Evolutionary conservation across 2,888 invertebrate genomes (phyloP).

Genomic region (Ecliptopera silaceata): DNA sequence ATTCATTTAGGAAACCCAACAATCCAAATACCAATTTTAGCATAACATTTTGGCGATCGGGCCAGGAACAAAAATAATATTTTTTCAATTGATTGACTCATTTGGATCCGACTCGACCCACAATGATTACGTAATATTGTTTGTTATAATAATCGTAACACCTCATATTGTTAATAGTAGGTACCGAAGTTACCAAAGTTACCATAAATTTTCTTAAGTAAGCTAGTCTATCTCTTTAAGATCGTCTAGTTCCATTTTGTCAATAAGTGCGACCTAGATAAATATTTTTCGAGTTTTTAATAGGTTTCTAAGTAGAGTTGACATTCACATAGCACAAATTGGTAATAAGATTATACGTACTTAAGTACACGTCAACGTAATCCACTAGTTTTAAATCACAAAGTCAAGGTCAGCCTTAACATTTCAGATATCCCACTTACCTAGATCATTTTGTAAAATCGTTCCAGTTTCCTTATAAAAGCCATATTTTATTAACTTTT

Average conservation of each 20-base stretch:
- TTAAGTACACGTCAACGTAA: background rate
- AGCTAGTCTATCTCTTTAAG: too few species aligned
- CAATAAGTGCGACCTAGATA: too few species aligned
- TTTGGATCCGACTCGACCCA: slow-evolving; percentile 41
- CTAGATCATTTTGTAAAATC: slow-evolving; percentile 17
- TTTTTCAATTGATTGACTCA: slow-evolving; percentile 55
- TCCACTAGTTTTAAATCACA: background rate
- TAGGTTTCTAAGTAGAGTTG: too few species aligned
- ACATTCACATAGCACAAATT: too few species aligned
- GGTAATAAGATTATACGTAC: background rate
- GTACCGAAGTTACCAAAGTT: slow-evolving; percentile 20
- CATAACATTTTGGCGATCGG: slow-evolving; percentile 59
- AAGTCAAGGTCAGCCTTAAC: slow-evolving; percentile 23
- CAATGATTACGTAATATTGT: slow-evolving; percentile 47
- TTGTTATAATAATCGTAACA: slow-evolving; percentile 41
- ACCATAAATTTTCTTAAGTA: background rate
- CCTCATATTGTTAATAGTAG: slow-evolving; percentile 29
- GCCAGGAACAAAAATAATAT: slow-evolving; percentile 43
- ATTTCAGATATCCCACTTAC: slow-evolving; percentile 5
- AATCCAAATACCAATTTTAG: slow-evolving; percentile 65
- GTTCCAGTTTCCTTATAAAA: slow-evolving; percentile 35
- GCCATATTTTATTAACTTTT: slow-evolving; percentile 36
- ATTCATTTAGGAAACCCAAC: slow-evolving; percentile 42
- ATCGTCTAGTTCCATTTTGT: too few species aligned
- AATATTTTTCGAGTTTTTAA: too few species aligned